Evolutionary conservation across 2,888 invertebrate species (phyloP).

Genomic region (Matsumyia berberina): DNA sequence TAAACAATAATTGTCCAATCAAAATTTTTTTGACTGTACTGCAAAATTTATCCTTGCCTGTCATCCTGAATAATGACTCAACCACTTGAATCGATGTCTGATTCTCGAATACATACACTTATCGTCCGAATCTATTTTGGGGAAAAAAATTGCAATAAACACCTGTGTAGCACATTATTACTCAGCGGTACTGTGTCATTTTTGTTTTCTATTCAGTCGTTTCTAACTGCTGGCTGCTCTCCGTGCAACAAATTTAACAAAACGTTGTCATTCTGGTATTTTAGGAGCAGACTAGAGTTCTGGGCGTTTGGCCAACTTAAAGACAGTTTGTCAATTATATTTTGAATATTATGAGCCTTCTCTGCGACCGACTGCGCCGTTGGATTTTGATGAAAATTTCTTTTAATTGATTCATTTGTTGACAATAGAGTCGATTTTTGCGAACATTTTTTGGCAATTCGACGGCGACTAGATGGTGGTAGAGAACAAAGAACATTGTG

Average conservation of each 20-base stretch:
- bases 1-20: slow-evolving; percentile 26
- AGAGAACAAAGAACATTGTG: slow-evolving; percentile 47
- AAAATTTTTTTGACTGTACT: background rate
- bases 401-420: slow-evolving; percentile 43
- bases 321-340: slow-evolving; percentile 27
- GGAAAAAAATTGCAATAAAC: slow-evolving; percentile 42
- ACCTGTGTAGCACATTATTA: slow-evolving; percentile 51
- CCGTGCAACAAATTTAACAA: slow-evolving; percentile 9
- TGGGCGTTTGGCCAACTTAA: slow-evolving; percentile 43
- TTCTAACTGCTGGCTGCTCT: slow-evolving; percentile 5
- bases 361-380: background rate
- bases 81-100: slow-evolving; percentile 25
- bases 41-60: slow-evolving; percentile 29
- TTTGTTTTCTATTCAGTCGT: slow-evolving; percentile 13
- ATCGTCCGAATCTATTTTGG: slow-evolving; percentile 25
- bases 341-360: background rate
- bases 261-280: slow-evolving; percentile 44
- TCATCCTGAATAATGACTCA: slow-evolving; percentile 46
- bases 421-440: slow-evolving; percentile 28
- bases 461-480: background rate
- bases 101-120: slow-evolving; percentile 8
- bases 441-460: slow-evolving; percentile 2
- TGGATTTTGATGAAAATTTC: background rate
- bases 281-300: slow-evolving; percentile 14
- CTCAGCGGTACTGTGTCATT: slow-evolving; percentile 38